Evolutionary conservation across 1,140 invertebrate species (phyloP).

Genomic region (Danaus melanippus): DNA sequence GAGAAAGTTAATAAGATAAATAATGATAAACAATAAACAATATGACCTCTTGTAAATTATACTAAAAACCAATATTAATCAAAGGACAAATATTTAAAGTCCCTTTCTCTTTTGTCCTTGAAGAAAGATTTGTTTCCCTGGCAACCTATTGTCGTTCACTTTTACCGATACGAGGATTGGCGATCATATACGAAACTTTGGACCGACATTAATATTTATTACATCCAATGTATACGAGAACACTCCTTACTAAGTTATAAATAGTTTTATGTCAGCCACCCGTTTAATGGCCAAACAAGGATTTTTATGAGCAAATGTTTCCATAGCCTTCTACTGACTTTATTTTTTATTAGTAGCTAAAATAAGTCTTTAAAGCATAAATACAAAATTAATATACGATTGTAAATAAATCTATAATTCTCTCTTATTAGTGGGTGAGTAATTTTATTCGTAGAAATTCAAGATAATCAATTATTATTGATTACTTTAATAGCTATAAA

Average conservation of each 20-base stretch:
- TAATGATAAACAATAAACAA: too few species aligned
- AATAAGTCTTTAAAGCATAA: not conserved
- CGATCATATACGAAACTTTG: slow-evolving; percentile 41
- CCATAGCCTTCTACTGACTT: slow-evolving; percentile 29
- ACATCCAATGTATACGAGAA: slow-evolving; percentile 44
- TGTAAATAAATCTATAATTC: too few species aligned
- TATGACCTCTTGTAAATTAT: not conserved
- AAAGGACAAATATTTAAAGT: slow-evolving; percentile 4
- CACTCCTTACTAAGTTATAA: slow-evolving; percentile 54
- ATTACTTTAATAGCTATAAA: too few species aligned
- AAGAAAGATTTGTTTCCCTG: slow-evolving; percentile 37
- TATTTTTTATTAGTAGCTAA: slow-evolving; percentile 29
- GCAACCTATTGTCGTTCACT: slow-evolving; percentile 32
- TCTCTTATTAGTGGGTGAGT: too few species aligned
- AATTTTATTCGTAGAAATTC: too few species aligned
- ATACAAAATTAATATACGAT: too few species aligned
- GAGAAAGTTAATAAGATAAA: too few species aligned
- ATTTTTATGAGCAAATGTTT: slow-evolving; percentile 40
- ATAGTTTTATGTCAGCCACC: slow-evolving; percentile 61
- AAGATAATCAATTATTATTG: too few species aligned
- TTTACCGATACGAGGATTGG: slow-evolving; percentile 32
- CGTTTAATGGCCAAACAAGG: slow-evolving; percentile 54
- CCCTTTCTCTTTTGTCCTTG: slow-evolving; percentile 29
- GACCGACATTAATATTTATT: slow-evolving; percentile 65
- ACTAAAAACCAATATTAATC: not conserved